phyloP scores from a whole-genome alignment of 2,888 invertebrate species.

The Axea sp. region DNA sequence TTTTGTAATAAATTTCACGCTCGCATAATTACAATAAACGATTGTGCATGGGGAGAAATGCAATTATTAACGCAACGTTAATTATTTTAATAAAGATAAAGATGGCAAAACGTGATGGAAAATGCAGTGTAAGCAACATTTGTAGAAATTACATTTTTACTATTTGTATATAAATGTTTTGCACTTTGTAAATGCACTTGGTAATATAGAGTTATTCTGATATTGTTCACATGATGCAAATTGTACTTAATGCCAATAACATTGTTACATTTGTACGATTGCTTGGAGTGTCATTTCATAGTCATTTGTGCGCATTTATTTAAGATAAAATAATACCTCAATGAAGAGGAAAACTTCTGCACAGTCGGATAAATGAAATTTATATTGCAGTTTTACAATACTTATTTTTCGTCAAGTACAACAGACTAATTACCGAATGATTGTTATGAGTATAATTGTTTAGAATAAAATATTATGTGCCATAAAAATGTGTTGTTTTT shows the following conservation, averaged over 20 bases:
- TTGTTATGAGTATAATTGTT: no score
- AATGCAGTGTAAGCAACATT: conserved; percentile 4
- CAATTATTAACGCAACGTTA: neutral
- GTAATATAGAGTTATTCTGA: conserved; percentile 16
- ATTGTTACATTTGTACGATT: conserved; percentile 16
- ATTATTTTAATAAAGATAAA: neutral
- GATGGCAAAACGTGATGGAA: neutral
- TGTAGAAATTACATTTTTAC: conserved; percentile 19
- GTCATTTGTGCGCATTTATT: neutral
- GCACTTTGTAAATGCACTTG: conserved; percentile 38
- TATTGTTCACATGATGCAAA: conserved; percentile 5
- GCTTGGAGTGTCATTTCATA: neutral
- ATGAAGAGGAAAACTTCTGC: neutral
- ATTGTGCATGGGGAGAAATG: neutral
- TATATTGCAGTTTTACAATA: neutral
- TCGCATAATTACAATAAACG: neutral
- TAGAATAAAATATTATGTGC: no score
- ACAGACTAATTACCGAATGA: no score
- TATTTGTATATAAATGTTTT: conserved; percentile 39
- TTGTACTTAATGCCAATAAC: conserved; percentile 10
- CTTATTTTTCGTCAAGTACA: neutral
- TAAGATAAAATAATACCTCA: neutral
- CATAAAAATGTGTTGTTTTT: no score
- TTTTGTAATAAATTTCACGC: neutral
- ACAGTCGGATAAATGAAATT: neutral